Evolutionary conservation across 2,797 vertebrate species (phyloP), one percentile per base, ranked within the genome.

Genomic region (Graptemys geographica): DNA sequence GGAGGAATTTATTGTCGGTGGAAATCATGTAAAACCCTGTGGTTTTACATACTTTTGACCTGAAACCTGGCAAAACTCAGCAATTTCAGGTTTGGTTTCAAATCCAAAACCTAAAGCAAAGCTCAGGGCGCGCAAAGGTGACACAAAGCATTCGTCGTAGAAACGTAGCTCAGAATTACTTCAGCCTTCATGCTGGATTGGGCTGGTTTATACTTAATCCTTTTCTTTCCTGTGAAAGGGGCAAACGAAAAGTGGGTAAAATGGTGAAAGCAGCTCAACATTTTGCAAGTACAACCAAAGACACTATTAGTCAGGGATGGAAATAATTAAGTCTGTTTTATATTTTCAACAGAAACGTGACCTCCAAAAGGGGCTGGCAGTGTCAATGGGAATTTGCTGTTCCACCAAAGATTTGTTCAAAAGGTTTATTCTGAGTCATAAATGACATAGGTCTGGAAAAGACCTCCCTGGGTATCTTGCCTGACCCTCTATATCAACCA

Each of bases 261-360:
- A 13, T 74, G 86, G 81, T 56, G 72, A 79, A 86, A 87, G 16
- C 44, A 37, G 78, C 87, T 33, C 13, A 85, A 51, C 49, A 15
- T 62, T 5, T n/a, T 65, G 28, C 57, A 95, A 92, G 59, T 10
- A 74, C 1, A 6, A 86, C 55, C 37, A 87, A 13, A 25, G 1
- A 28, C 8, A 80, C 3, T 84, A 89, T 95, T 95, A 92, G 76
- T 96, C 91, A 96, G 95, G 79, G 8, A 59, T 96, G 93, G 97
- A 97, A 97, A 97, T 84, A 96, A 96, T 93, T 79, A 97, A 93
- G 88, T 87, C 2, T 49, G 37, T 89, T 86, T 92, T 92, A 76
- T 92, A 94, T 59, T 95, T 59, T 96, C 87, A 92, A 96, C 93
- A 95, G 86, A 96, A 94, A 92, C 0, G 52, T 87, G 86, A 91